Conservation (phyloP, 2,888 invertebrate species). For the Megastigmus dorsalis region DNA sequence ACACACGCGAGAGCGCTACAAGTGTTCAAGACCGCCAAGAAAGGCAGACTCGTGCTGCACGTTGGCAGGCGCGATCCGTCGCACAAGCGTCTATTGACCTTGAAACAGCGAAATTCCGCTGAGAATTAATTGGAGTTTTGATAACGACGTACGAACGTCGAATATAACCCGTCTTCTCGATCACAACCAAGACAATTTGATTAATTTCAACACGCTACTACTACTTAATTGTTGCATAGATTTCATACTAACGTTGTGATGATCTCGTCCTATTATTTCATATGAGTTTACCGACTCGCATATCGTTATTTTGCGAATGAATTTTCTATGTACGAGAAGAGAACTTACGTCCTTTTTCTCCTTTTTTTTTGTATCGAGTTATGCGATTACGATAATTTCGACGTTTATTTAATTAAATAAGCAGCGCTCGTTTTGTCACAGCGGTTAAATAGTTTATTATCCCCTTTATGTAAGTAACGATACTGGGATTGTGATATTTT, state of each 20-base stretch:
- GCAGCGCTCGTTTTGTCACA: slow-evolving; percentile 6
- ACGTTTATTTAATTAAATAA: not conserved
- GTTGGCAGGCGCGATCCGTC: slow-evolving; percentile 75
- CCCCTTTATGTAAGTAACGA: not conserved
- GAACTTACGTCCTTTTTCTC: slow-evolving; percentile 7
- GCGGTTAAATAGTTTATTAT: slow-evolving; percentile 4
- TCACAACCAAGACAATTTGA: slow-evolving; percentile 53
- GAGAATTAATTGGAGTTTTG: no score
- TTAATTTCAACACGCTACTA: slow-evolving; percentile 59
- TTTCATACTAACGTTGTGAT: slow-evolving; percentile 59
- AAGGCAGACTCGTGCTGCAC: slow-evolving; percentile 77
- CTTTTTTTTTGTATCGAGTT: no score
- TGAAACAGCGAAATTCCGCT: no score
- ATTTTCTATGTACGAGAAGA: not conserved
- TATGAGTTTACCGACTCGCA: no score
- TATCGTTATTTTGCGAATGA: slow-evolving; percentile 5
- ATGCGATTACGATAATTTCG: not conserved
- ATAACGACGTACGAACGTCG: no score
- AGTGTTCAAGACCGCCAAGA: slow-evolving; percentile 78
- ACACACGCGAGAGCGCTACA: slow-evolving; percentile 79
- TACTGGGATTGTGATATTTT: slow-evolving; percentile 44
- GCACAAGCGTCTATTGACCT: slow-evolving; percentile 65
- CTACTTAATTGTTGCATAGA: slow-evolving; percentile 57
- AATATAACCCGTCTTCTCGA: not conserved
- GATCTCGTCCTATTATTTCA: slow-evolving; percentile 33